phyloP scores from a whole-genome alignment of 2,797 vertebrate species.

The Gorsachius magnificus region DNA sequence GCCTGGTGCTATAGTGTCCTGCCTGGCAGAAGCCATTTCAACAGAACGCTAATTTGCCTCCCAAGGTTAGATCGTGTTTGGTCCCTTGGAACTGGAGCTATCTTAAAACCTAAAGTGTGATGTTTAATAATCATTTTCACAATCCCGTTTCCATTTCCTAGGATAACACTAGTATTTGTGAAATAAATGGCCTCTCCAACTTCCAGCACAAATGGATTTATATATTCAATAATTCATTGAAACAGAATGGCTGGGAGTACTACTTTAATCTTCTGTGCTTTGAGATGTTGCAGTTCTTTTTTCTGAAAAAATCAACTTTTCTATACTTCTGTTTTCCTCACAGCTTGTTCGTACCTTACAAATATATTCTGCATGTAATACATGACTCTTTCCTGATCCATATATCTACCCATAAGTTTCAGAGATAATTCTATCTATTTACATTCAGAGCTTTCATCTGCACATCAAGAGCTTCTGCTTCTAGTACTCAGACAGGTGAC shows the following conservation, averaged over 20 bases:
- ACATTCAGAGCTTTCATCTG: background rate
- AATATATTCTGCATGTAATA: background rate
- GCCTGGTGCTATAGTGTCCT: background rate
- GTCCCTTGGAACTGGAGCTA: background rate
- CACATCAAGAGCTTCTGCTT: background rate
- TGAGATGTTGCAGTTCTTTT: background rate
- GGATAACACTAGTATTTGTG: background rate
- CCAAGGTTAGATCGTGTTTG: accelerated
- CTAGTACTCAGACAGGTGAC: background rate
- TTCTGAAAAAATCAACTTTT: background rate
- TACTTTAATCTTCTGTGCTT: background rate
- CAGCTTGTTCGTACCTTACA: background rate
- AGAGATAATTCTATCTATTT: conserved; percentile 22
- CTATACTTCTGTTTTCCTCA: background rate
- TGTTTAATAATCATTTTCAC: background rate
- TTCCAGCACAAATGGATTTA: background rate
- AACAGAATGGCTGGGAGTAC: background rate
- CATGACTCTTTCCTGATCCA: background rate
- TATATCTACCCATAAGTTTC: background rate
- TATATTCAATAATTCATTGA: background rate
- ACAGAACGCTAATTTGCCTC: background rate
- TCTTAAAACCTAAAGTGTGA: background rate
- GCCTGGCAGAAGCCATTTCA: background rate
- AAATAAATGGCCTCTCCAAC: background rate
- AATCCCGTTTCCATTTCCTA: background rate